These are phyloP conservation scores for Chymomyza fuscimana DNA, from an alignment of 2,888 invertebrate species.

Conservation along the genomic window DNA sequence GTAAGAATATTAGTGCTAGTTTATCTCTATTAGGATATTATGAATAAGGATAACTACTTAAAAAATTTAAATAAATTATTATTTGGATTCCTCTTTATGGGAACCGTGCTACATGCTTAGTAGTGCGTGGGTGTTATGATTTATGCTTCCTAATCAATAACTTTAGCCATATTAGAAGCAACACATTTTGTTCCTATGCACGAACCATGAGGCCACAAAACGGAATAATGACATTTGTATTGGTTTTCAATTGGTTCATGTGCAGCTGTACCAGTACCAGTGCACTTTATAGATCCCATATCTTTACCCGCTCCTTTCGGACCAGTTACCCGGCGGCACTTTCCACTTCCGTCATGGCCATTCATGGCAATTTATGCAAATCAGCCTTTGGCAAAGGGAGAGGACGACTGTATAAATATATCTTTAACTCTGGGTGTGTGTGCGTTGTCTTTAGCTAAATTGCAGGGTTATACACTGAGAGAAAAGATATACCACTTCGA, in stretches of 20 bases:
- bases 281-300: not conserved
- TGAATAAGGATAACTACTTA: no score
- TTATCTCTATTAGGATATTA: no score
- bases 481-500: not conserved
- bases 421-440: not conserved
- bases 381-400: conserved; percentile 35
- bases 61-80: no score
- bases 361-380: conserved; percentile 57
- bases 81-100: no score
- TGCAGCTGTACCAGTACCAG: not conserved
- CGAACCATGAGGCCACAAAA: not conserved
- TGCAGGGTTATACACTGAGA: conserved; percentile 17
- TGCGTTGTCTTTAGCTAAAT: conserved; percentile 50
- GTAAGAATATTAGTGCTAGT: no score
- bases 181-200: not conserved
- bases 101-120: no score
- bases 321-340: not conserved
- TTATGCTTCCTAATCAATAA: not conserved
- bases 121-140: not conserved
- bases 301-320: not conserved
- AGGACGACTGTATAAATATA: conserved; percentile 6
- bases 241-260: not conserved
- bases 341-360: conserved; percentile 13
- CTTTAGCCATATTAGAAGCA: not conserved
- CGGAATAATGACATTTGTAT: not conserved